A percentile compares a stretch with the other conserved stretches of the same genome.
Conservation (phyloP, 1,140 invertebrate species). For the Drosophila kohkoa region DNA sequence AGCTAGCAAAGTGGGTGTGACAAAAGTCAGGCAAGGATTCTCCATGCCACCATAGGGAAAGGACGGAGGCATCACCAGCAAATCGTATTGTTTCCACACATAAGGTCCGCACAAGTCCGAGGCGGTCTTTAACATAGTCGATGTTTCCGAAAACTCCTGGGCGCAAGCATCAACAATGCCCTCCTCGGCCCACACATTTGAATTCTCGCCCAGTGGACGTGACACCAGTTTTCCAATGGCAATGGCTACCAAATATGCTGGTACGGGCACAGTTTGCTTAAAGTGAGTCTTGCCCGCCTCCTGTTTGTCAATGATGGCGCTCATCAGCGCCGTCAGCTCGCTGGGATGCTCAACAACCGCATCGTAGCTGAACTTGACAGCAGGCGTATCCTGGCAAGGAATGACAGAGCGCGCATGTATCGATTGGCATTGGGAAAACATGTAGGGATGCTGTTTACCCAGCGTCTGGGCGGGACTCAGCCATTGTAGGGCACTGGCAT, state of each 20-base stretch:
- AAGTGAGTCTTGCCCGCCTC: slow-evolving; percentile 87
- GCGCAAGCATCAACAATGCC: slow-evolving; percentile 93
- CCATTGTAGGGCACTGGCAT: slow-evolving; percentile 95
- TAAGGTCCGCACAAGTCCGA: slow-evolving; percentile 93
- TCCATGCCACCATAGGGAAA: slow-evolving; percentile 99
- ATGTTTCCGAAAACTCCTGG: slow-evolving; percentile 95
- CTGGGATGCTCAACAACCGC: slow-evolving; percentile 92
- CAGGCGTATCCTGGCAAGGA: slow-evolving; percentile 97
- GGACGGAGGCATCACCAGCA: slow-evolving; percentile 96
- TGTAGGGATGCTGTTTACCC: slow-evolving; percentile 94
- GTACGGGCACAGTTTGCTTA: slow-evolving; percentile 91
- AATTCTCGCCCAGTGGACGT: slow-evolving; percentile 91
- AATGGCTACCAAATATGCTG: slow-evolving; percentile 93
- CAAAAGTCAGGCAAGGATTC: slow-evolving; percentile 98
- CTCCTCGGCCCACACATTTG: slow-evolving; percentile 95
- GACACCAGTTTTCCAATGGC: slow-evolving; percentile 93
- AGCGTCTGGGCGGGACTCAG: slow-evolving; percentile 93
- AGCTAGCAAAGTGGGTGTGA: slow-evolving; percentile 96
- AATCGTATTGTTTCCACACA: slow-evolving; percentile 94
- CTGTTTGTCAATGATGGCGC: slow-evolving; percentile 88
- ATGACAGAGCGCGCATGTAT: slow-evolving; percentile 95
- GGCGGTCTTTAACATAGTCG: slow-evolving; percentile 92
- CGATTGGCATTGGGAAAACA: slow-evolving; percentile 97
- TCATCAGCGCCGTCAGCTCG: slow-evolving; percentile 95
- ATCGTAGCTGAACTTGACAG: slow-evolving; percentile 94